Percentiles rank a stretch among this genome's conserved stretches.
Conservation (phyloP, 2,888 invertebrate species). For the Pseudococcus longispinus region DNA sequence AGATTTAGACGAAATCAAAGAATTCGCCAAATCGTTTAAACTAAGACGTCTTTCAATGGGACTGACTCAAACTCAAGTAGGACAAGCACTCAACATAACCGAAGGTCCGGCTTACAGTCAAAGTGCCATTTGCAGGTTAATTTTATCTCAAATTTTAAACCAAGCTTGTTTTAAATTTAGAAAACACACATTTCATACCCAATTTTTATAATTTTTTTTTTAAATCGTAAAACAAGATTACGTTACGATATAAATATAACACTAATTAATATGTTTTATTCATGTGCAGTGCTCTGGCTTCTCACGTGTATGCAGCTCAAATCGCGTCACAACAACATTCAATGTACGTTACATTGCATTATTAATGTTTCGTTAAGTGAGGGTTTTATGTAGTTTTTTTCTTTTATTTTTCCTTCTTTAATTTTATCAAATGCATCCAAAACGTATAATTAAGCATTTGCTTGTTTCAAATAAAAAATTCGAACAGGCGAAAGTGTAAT, state of each 20-base stretch:
- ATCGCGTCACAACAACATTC: constrained; percentile 89
- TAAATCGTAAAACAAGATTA: not conserved
- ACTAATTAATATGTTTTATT: constrained; percentile 61
- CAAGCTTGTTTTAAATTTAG: not conserved
- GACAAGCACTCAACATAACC: constrained; percentile 94
- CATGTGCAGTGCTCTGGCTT: constrained; percentile 86
- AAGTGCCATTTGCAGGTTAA: constrained; percentile 97
- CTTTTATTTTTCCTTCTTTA: too few species aligned
- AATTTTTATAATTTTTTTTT: constrained; percentile 33
- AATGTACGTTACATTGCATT: constrained; percentile 74
- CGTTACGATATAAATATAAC: constrained; percentile 31
- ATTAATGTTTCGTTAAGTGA: constrained; percentile 22
- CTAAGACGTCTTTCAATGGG: constrained; percentile 90
- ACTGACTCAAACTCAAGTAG: constrained; percentile 95
- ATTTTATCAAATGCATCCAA: not conserved
- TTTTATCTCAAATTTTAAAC: not conserved
- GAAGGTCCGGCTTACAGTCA: constrained; percentile 99
- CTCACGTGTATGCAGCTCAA: constrained; percentile 93
- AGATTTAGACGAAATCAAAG: constrained; percentile 96
- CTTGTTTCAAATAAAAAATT: constrained; percentile 12
- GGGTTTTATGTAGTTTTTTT: not conserved
- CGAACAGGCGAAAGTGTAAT: not conserved
- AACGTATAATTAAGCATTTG: not conserved
- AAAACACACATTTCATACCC: not conserved
- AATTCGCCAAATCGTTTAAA: constrained; percentile 97